Conservation (phyloP, 2,888 invertebrate genomes). For the Epistrophella euchroma region DNA sequence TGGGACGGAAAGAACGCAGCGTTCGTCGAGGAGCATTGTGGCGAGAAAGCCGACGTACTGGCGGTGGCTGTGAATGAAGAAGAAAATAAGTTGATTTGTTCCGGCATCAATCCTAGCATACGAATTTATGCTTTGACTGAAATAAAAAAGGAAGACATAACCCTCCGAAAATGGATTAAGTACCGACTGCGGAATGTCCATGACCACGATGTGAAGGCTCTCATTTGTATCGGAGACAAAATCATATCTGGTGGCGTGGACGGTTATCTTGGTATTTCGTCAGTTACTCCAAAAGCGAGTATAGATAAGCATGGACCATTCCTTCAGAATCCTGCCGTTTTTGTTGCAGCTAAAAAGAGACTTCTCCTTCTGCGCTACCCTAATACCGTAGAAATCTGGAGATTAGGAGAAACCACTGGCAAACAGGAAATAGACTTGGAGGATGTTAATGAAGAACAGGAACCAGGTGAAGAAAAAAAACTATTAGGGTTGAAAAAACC, state of each 20-base stretch:
- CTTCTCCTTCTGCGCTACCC: conserved; percentile 86
- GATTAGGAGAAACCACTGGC: conserved; percentile 84
- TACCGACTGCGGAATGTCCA: conserved; percentile 92
- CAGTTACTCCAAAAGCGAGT: conserved; percentile 85
- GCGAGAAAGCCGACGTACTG: conserved; percentile 92
- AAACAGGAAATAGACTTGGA: conserved; percentile 77
- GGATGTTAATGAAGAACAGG: conserved; percentile 79
- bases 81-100: conserved; percentile 89
- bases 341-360: conserved; percentile 85
- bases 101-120: conserved; percentile 93
- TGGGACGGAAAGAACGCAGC: conserved; percentile 94
- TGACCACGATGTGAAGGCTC: conserved; percentile 93
- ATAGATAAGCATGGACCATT: conserved; percentile 90
- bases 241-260: conserved; percentile 93
- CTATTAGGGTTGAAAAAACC: conserved; percentile 80
- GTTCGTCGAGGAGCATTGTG: conserved; percentile 90
- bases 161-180: conserved; percentile 90
- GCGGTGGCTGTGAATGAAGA: conserved; percentile 89
- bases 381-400: conserved; percentile 88
- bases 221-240: conserved; percentile 86
- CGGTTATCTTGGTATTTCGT: conserved; percentile 90
- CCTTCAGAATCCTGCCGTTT: conserved; percentile 86
- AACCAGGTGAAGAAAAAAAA: conserved; percentile 47
- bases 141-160: conserved; percentile 85
- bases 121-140: conserved; percentile 89